Evolutionary conservation across 2,888 invertebrate species (phyloP), one percentile per base, ranked within the genome.

Genomic region (Caenorhabditis parvicauda): DNA sequence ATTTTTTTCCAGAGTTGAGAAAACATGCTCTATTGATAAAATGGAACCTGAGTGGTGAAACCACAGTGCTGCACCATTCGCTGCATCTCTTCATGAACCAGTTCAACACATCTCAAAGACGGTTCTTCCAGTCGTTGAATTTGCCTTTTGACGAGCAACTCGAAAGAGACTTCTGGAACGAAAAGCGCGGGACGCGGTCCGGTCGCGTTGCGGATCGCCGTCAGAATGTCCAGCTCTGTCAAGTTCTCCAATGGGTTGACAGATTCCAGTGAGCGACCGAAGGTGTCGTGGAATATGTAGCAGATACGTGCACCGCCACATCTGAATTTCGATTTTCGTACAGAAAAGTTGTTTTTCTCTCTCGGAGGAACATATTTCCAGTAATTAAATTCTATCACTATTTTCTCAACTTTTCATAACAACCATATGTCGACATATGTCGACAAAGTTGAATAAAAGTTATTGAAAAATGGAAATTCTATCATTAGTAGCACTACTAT

Each of bases 301-400:
- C 96, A 96, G 79, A 99, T 96, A 72, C 98, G 87, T 4, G 98
- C 98, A n/a, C 98, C 98, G 0, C 98, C 98, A 81, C 96, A 95
- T 72, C 81, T 84, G 81, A 55, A 78, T 76, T 35, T 19, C 17
- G 27, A 52, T 48, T 12, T 46, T 9, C 21, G 17, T 48, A 22
- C 14, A n/a, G n/a, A n/a, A n/a, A n/a, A n/a, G n/a, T n/a, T n/a
- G n/a, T n/a, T n/a, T n/a, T n/a, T n/a, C n/a, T n/a, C n/a, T n/a
- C n/a, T n/a, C n/a, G n/a, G n/a, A n/a, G n/a, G n/a, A n/a, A n/a
- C n/a, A n/a, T n/a, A n/a, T n/a, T n/a, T n/a, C n/a, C n/a, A n/a
- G n/a, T n/a, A n/a, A n/a, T n/a, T n/a, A n/a, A 6, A 9, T 41
- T n/a, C 41, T 19, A 21, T 25, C 28, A n/a, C 14, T 14, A 45